Conservation (phyloP, 1,140 invertebrate species). For the Stegodyphus mimosarum region DNA sequence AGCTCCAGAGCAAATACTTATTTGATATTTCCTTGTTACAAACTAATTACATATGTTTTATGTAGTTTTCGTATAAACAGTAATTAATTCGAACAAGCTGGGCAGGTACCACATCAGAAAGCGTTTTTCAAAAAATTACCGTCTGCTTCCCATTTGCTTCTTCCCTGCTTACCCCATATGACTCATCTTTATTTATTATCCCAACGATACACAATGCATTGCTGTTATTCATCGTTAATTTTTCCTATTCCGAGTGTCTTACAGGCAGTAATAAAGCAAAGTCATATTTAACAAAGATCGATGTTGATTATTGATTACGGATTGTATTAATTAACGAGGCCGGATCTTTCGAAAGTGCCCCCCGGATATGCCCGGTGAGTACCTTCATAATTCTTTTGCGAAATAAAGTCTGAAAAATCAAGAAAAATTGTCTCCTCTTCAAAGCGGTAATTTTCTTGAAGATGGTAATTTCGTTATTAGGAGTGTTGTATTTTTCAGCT, state of each 20-base stretch:
- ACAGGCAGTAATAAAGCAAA: conserved; percentile 56
- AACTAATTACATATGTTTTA: too few species aligned
- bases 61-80: too few species aligned
- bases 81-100: too few species aligned
- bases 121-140: too few species aligned
- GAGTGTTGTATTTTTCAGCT: conserved; percentile 13
- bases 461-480: conserved; percentile 50
- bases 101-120: too few species aligned
- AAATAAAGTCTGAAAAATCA: conserved; percentile 31
- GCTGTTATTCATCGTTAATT: conserved; percentile 50
- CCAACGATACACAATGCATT: conserved; percentile 16
- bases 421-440: conserved; percentile 44
- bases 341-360: conserved; percentile 17
- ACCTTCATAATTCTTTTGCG: conserved; percentile 35
- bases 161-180: background rate
- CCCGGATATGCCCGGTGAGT: background rate
- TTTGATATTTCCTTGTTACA: too few species aligned
- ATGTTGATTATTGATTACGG: conserved; percentile 51
- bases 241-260: conserved; percentile 54
- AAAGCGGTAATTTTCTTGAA: conserved; percentile 50
- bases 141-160: background rate
- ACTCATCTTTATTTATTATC: conserved; percentile 49
- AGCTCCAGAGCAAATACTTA: too few species aligned
- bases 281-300: conserved; percentile 59
- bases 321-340: conserved; percentile 56